Percentiles rank a stretch among this genome's conserved stretches.
These are phyloP conservation scores for Linnaemya tessellans DNA, from an alignment of 2,888 invertebrate species.

Conservation along the genomic window DNA sequence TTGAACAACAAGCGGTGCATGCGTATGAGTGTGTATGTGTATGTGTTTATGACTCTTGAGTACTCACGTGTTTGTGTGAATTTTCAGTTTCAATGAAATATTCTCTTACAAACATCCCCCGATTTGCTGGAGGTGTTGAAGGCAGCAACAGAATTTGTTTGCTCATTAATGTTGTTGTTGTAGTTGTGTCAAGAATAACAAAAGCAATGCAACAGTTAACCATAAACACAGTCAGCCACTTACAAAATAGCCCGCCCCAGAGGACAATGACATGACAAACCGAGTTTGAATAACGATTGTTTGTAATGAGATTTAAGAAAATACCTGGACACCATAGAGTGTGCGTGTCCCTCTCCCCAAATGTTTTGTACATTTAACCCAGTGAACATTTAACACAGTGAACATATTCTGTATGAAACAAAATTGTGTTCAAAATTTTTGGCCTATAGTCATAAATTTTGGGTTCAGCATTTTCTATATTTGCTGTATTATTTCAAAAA, in stretches of 20 bases:
- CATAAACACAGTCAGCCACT: not conserved
- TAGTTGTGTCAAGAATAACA: not conserved
- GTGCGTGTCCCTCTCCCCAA: not conserved
- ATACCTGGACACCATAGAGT: slow-evolving; percentile 14
- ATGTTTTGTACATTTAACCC: no score
- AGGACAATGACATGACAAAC: slow-evolving; percentile 65
- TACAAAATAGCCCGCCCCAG: not conserved
- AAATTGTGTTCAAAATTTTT: no score
- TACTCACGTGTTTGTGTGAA: not conserved
- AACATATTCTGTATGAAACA: no score
- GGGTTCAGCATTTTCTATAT: no score
- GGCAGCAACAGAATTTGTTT: slow-evolving; percentile 61
- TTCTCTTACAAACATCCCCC: slow-evolving; percentile 41
- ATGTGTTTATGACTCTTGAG: not conserved
- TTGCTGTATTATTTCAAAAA: no score
- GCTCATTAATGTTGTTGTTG: slow-evolving; percentile 22
- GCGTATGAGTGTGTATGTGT: not conserved
- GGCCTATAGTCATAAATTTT: no score
- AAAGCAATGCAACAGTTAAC: slow-evolving; percentile 27
- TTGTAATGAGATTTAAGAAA: slow-evolving; percentile 22
- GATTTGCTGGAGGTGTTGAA: slow-evolving; percentile 40
- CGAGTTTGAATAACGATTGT: slow-evolving; percentile 56
- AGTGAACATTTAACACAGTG: no score
- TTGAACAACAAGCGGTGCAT: slow-evolving; percentile 22
- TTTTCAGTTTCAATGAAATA: slow-evolving; percentile 27